Evolutionary conservation across 1,140 invertebrate species (phyloP), one percentile per base, ranked within the genome.

Genomic region (Andricus grossulariae): DNA sequence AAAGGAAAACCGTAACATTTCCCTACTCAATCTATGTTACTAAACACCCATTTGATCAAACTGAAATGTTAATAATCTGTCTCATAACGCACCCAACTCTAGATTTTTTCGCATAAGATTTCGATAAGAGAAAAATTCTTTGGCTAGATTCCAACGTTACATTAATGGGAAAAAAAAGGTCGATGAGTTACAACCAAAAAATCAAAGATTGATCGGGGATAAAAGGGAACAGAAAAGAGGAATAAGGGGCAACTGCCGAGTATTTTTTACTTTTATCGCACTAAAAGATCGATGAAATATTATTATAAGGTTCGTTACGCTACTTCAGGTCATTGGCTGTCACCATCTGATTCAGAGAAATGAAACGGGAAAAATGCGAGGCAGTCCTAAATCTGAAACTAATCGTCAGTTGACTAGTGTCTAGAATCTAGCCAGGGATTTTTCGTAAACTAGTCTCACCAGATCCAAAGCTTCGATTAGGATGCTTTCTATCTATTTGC

Each of bases 311-410:
- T 60, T 60, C 55, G 55, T 60, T 60, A 66, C 32, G 57, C 57
- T 66, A 66, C 32, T 66, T 66, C 57, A 66, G 52, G 57, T 66
- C 57, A 66, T 66, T 66, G 60, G 60, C 16, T 66, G 60, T 66
- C 60, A 39, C 60, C 60, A 32, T 32, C 32, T 12, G 25, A 66
- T 66, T 66, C 60, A 45, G 10, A 66, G 60, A 66, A 66, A 66
- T 32, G 60, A 39, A 66, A 66, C 60, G 60, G 60, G 32, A 66
- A 66, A 66, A 39, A 66, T 66, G 60, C 60, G 60, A 66, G 39
- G 39, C 39, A 66, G 60, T 66, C n/a, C 25, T 66, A 66, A 66
- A 66, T 66, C 60, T 66, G 25, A 15, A 32, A 13, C 57, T 60
- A 60, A 66, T 66, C 60, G 60, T 39, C 25, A 66, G 16, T 21